phyloP scores from a whole-genome alignment of 1,140 invertebrate genomes.

The Cherax quadricarinatus region DNA sequence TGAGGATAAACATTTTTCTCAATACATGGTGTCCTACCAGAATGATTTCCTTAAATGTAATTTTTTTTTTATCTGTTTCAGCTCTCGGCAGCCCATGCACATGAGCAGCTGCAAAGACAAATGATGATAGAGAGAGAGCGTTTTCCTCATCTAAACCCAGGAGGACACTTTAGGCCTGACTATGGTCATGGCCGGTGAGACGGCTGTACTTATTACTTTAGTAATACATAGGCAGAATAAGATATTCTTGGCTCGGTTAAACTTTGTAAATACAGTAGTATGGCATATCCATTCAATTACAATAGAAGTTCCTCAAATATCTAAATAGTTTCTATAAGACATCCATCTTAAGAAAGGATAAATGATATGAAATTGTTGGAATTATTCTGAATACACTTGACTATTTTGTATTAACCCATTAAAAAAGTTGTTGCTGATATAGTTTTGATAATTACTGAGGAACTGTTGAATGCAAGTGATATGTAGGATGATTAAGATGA shows the following conservation, averaged over 20 bases:
- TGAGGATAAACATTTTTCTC: not conserved
- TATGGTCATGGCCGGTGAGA: slow-evolving; percentile 59
- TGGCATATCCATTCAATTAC: not conserved
- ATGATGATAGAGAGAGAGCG: slow-evolving; percentile 63
- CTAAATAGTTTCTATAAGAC: not conserved
- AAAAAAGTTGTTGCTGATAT: not conserved
- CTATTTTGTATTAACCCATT: not conserved
- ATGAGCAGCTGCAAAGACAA: slow-evolving; percentile 58
- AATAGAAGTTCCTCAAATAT: not conserved
- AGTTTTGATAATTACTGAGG: not conserved
- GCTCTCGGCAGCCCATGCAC: slow-evolving; percentile 49
- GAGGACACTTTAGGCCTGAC: slow-evolving; percentile 55
- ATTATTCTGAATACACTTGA: not conserved
- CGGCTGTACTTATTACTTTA: not conserved
- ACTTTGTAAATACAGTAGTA: not conserved
- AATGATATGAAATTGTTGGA: not conserved
- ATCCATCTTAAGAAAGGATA: not conserved
- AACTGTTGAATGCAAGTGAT: not conserved
- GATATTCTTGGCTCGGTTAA: too few relatives aligned
- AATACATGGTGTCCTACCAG: not conserved
- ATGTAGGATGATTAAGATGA: not conserved
- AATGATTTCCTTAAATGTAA: not conserved
- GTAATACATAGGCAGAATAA: too few relatives aligned
- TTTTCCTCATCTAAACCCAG: slow-evolving; percentile 55
- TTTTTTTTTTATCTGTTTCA: not conserved